Conservation (phyloP, 2,888 invertebrate genomes). For the Eudasyphora cyanicolor region DNA sequence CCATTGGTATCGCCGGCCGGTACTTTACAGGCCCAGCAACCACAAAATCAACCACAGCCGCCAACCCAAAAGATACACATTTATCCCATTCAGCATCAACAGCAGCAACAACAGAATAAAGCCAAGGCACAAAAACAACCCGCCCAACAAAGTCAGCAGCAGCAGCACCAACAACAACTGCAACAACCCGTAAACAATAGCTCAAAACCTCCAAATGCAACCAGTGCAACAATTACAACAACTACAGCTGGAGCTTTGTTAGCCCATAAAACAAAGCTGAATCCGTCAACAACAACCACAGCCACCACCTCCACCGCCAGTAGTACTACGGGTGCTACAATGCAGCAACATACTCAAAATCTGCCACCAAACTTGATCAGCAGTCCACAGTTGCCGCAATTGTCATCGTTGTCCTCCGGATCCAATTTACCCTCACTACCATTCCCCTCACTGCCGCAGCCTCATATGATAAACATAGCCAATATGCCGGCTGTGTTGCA, state of each 20-base stretch:
- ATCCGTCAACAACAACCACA: conserved; percentile 59
- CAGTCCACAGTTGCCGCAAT: conserved; percentile 73
- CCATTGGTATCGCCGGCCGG: background rate
- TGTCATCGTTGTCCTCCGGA: conserved; percentile 55
- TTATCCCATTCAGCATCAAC: conserved; percentile 35
- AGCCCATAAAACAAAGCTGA: background rate
- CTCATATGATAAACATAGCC: conserved; percentile 59
- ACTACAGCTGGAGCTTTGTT: conserved; percentile 44
- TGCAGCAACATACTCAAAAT: conserved; percentile 29
- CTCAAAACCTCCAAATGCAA: conserved; percentile 53
- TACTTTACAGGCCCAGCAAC: conserved; percentile 69
- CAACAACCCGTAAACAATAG: conserved; percentile 30
- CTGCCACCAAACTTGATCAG: conserved; percentile 65
- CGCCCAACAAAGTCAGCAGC: background rate
- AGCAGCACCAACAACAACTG: conserved; percentile 36
- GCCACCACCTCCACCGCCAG: conserved; percentile 57
- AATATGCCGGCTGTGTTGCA: conserved; percentile 62
- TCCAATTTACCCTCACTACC: conserved; percentile 65
- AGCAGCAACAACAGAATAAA: conserved; percentile 38
- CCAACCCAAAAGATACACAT: conserved; percentile 53
- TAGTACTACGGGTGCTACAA: background rate
- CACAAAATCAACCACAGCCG: no score
- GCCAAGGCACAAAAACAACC: conserved; percentile 35
- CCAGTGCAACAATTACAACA: conserved; percentile 61
- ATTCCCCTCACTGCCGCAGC: conserved; percentile 66